A percentile compares a stretch with the other conserved stretches of the same genome.
Evolutionary conservation across 2,888 invertebrate genomes (phyloP).

Genomic region (Lissonota sp.): DNA sequence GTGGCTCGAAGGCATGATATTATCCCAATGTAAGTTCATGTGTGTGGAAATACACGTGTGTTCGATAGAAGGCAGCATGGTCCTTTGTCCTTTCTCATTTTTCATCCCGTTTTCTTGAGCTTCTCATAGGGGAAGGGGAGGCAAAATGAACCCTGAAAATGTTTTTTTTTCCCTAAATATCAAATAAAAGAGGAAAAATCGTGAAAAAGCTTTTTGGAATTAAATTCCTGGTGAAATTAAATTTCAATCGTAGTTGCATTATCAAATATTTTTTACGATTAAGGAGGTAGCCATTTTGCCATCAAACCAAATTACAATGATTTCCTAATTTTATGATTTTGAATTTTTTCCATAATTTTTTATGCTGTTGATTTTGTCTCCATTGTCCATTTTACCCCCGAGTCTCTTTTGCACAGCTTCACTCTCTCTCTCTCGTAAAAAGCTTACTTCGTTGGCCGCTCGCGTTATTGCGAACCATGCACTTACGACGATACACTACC

Average conservation of each 20-base stretch:
- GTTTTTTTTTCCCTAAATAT: constrained; percentile 1
- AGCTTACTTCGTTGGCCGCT: constrained; percentile 59
- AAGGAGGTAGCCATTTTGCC: too few relatives aligned
- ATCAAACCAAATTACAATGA: too few relatives aligned
- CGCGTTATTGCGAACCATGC: constrained; percentile 63
- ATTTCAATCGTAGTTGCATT: too few relatives aligned
- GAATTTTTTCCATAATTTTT: too few relatives aligned
- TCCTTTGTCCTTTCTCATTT: constrained; percentile 1
- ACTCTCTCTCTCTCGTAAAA: constrained; percentile 58
- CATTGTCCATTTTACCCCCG: constrained; percentile 16
- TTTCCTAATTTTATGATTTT: too few relatives aligned
- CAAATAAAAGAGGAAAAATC: neutral
- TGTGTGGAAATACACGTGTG: constrained; percentile 8
- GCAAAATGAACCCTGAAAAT: too few relatives aligned
- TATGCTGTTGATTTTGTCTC: neutral
- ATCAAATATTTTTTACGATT: too few relatives aligned
- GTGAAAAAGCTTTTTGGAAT: too few relatives aligned
- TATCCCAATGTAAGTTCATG: too few relatives aligned
- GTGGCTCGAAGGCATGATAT: constrained; percentile 13
- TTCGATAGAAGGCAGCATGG: neutral
- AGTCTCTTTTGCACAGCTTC: constrained; percentile 5
- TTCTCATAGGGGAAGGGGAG: too few relatives aligned
- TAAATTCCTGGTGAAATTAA: too few relatives aligned
- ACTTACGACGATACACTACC: constrained; percentile 60
- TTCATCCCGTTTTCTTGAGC: neutral